Conservation (phyloP, 2,113 vertebrate genomes). For the Boulengeromyrus knoepffleri region DNA sequence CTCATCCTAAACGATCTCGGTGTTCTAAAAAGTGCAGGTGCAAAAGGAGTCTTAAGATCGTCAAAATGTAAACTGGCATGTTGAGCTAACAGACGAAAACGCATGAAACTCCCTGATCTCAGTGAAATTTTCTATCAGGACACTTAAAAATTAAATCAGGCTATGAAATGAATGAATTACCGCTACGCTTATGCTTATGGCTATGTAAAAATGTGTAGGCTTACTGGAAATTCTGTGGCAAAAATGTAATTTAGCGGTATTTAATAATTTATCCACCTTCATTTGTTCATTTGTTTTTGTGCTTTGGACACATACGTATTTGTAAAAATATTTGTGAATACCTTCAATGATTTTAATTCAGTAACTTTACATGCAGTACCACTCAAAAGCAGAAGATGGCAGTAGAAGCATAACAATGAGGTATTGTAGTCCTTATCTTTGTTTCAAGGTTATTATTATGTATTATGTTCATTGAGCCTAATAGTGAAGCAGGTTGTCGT, state of each 20-base stretch:
- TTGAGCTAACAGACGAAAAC: neutral
- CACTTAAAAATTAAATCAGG: neutral
- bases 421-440: neutral
- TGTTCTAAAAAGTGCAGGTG: neutral
- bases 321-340: neutral
- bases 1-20: neutral
- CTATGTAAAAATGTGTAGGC: neutral
- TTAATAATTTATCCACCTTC: neutral
- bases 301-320: neutral
- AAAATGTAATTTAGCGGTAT: neutral
- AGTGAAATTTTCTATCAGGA: neutral
- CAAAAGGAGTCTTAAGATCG: neutral
- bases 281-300: neutral
- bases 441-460: conserved; percentile 2
- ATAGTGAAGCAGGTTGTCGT: neutral
- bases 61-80: neutral
- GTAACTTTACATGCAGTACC: neutral
- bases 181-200: neutral
- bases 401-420: neutral
- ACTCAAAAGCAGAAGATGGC: neutral
- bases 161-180: neutral
- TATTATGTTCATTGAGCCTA: neutral
- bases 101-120: neutral
- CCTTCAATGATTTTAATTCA: neutral
- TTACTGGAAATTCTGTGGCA: neutral